A percentile compares a stretch with the other conserved stretches of the same genome.
These are phyloP conservation scores for Drosophila pruinosa DNA, from an alignment of 1,140 invertebrate species.

Conservation along the genomic window DNA sequence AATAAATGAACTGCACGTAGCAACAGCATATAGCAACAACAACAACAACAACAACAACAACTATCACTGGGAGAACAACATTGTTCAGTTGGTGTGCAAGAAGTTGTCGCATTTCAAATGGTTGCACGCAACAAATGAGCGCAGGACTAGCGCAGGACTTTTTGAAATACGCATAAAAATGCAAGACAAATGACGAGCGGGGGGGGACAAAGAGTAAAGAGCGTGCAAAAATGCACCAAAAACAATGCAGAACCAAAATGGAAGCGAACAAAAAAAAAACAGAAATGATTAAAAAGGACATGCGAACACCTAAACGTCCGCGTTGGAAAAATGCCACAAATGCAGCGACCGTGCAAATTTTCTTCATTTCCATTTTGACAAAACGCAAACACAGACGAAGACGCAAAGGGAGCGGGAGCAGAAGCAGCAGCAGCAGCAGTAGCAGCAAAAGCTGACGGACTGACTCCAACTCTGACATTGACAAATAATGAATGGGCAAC, in stretches of 20 bases:
- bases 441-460: conserved; percentile 61
- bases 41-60: conserved; percentile 14
- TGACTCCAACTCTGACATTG: conserved; percentile 76
- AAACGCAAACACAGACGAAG: conserved; percentile 66
- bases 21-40: conserved; percentile 20
- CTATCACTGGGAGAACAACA: neutral
- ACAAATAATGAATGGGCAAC: conserved; percentile 76
- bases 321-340: conserved; percentile 75
- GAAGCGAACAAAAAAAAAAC: conserved; percentile 32
- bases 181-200: conserved; percentile 64
- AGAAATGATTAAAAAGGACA: conserved; percentile 80
- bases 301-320: conserved; percentile 79
- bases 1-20: conserved; percentile 80
- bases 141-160: conserved; percentile 63
- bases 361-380: conserved; percentile 81
- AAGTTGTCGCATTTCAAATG: conserved; percentile 80
- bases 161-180: conserved; percentile 78
- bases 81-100: conserved; percentile 61
- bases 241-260: conserved; percentile 40
- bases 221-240: conserved; percentile 74
- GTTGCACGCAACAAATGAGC: conserved; percentile 78
- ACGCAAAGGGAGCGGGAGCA: neutral
- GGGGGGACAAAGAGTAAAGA: conserved; percentile 31
- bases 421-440: neutral
- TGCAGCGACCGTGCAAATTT: conserved; percentile 80